These are phyloP conservation scores for Dimorphilus gyrociliatus DNA, from an alignment of 2,888 invertebrate species.

Conservation along the genomic window DNA sequence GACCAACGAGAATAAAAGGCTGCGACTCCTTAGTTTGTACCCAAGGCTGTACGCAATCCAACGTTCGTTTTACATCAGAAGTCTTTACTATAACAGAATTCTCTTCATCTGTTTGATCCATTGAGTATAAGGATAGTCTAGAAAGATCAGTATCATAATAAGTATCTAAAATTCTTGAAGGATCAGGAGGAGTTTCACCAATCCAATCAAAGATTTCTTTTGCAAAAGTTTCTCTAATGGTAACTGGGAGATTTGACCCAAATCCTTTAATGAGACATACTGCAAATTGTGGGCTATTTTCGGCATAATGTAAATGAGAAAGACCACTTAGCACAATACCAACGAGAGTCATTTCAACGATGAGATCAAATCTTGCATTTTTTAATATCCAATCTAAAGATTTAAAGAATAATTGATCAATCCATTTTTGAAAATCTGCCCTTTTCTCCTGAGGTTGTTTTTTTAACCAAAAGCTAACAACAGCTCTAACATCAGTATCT, in stretches of 20 bases:
- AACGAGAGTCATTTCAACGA: slow-evolving; percentile 44
- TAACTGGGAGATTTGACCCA: slow-evolving; percentile 48
- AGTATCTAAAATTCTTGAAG: slow-evolving; percentile 42
- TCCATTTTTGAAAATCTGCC: slow-evolving; percentile 43
- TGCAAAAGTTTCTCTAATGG: slow-evolving; percentile 47
- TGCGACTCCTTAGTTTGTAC: slow-evolving; percentile 44
- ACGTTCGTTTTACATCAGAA: slow-evolving; percentile 47
- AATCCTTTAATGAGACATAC: slow-evolving; percentile 50
- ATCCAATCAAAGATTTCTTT: slow-evolving; percentile 46
- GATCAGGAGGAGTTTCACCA: slow-evolving; percentile 45
- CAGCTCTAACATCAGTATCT: slow-evolving; percentile 48
- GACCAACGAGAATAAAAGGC: slow-evolving; percentile 66
- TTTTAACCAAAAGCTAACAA: slow-evolving; percentile 50
- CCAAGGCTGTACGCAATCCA: slow-evolving; percentile 47
- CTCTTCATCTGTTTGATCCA: too few species aligned
- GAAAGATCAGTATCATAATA: slow-evolving; percentile 50
- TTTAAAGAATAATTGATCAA: slow-evolving; percentile 50
- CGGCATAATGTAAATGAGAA: slow-evolving; percentile 43
- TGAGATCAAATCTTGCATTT: slow-evolving; percentile 43
- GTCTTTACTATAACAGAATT: too few species aligned
- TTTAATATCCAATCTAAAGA: slow-evolving; percentile 48
- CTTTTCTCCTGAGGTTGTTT: slow-evolving; percentile 42
- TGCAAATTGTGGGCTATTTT: slow-evolving; percentile 45
- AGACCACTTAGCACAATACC: slow-evolving; percentile 48
- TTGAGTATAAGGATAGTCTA: slow-evolving; percentile 50